Conservation (phyloP, 2,797 vertebrate genomes). For the Hippocampus kuda region DNA sequence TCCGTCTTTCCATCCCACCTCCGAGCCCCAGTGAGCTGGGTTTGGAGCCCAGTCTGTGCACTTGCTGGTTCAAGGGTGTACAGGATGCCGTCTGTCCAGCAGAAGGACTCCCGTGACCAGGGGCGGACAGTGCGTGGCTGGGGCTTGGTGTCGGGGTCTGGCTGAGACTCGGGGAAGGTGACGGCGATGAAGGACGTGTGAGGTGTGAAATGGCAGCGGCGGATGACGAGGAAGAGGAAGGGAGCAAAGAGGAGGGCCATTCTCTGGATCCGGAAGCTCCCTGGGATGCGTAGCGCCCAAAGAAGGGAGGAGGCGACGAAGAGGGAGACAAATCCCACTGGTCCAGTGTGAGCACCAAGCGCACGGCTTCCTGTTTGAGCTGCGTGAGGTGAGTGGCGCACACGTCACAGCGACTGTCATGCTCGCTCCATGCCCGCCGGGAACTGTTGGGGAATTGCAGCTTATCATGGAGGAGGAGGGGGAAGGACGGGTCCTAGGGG, state of each 20-base stretch:
- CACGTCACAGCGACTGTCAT: conserved; percentile 88
- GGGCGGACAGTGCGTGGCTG: conserved; percentile 37
- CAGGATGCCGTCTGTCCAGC: conserved; percentile 23
- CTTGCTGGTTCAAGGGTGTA: conserved; percentile 40
- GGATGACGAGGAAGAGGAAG: conserved; percentile 46
- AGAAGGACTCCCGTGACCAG: conserved; percentile 47
- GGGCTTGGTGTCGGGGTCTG: conserved; percentile 55
- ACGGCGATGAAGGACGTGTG: conserved; percentile 34
- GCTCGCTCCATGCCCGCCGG: conserved; percentile 88
- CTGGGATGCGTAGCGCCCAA: conserved; percentile 42
- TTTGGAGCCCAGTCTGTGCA: conserved; percentile 75
- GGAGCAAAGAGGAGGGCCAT: conserved; percentile 50
- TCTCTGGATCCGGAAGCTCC: conserved; percentile 39
- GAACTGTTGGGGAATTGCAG: conserved; percentile 90
- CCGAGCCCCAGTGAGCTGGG: conserved; percentile 83
- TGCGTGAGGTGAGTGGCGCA: conserved; percentile 91
- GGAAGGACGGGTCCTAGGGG: conserved; percentile 82
- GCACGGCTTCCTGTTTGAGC: conserved; percentile 93
- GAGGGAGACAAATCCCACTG: conserved; percentile 79
- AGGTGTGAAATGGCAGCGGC: conserved; percentile 25
- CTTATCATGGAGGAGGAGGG: conserved; percentile 87
- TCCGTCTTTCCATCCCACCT: conserved; percentile 78
- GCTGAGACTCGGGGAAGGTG: conserved; percentile 42
- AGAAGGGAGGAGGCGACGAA: conserved; percentile 71
- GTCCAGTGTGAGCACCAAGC: conserved; percentile 86